Conservation (phyloP, 1,140 invertebrate genomes). For the Helicoverpa zea region DNA sequence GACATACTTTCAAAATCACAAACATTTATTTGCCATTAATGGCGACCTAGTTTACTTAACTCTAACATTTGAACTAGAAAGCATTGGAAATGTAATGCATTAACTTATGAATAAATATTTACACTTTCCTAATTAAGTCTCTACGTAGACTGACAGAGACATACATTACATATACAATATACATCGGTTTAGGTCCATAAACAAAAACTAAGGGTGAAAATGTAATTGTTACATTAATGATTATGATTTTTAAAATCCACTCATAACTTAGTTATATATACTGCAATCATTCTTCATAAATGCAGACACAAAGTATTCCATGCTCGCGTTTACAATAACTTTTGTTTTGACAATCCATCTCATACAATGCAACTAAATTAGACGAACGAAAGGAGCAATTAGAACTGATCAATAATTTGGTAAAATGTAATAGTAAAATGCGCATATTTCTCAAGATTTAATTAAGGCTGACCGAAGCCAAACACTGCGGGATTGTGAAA, state of each 20-base stretch:
- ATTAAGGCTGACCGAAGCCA: conserved; percentile 21
- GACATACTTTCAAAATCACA: conserved; percentile 60
- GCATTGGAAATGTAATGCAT: conserved; percentile 67
- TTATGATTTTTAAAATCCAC: conserved; percentile 6
- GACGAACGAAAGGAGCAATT: too few relatives aligned
- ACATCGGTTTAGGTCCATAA: background rate
- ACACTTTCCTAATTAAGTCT: conserved; percentile 45
- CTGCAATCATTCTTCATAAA: conserved; percentile 18
- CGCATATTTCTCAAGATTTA: too few relatives aligned
- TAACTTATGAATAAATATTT: conserved; percentile 52
- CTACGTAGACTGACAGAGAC: conserved; percentile 8
- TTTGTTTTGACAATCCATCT: too few relatives aligned
- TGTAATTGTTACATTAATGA: background rate
- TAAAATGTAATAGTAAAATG: too few relatives aligned
- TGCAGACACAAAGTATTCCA: conserved; percentile 23
- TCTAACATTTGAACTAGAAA: conserved; percentile 65
- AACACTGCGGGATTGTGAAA: background rate
- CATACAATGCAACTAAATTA: too few relatives aligned
- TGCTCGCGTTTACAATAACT: too few relatives aligned
- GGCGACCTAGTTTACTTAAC: conserved; percentile 53
- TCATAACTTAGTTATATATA: background rate
- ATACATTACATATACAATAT: conserved; percentile 15
- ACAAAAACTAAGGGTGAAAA: conserved; percentile 13
- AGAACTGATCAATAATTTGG: too few relatives aligned
- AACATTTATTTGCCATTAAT: conserved; percentile 53